Percentiles rank a stretch among this genome's conserved stretches.
Evolutionary conservation across 2,113 vertebrate species (phyloP).

Genomic region (Copsychus sechellarum): DNA sequence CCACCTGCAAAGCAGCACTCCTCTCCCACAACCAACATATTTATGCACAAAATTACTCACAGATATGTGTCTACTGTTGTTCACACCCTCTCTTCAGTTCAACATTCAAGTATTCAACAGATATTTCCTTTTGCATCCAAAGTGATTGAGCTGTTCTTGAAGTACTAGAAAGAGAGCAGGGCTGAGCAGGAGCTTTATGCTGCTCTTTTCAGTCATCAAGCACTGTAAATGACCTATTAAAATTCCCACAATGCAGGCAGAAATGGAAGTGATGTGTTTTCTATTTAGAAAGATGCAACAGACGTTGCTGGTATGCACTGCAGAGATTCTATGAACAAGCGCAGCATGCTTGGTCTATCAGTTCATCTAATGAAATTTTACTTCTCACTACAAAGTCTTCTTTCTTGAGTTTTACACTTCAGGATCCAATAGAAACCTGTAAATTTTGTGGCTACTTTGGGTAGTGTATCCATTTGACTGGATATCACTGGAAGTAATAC

Average conservation of each 20-base stretch:
- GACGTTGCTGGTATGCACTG: neutral
- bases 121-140: neutral
- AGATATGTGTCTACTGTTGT: neutral
- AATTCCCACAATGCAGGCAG: neutral
- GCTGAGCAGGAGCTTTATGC: neutral
- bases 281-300: neutral
- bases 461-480: neutral
- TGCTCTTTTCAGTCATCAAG: neutral
- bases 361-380: neutral
- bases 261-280: neutral
- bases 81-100: constrained; percentile 2
- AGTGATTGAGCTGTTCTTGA: neutral
- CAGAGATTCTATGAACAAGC: neutral
- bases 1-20: neutral
- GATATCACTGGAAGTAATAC: neutral
- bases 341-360: neutral
- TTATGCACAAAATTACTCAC: neutral
- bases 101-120: neutral
- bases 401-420: neutral
- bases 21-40: neutral
- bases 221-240: neutral
- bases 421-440: neutral
- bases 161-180: neutral
- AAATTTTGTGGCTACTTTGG: neutral
- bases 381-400: neutral